Evolutionary conservation across 2,113 vertebrate genomes (phyloP).

Genomic region (Lycaon pictus): DNA sequence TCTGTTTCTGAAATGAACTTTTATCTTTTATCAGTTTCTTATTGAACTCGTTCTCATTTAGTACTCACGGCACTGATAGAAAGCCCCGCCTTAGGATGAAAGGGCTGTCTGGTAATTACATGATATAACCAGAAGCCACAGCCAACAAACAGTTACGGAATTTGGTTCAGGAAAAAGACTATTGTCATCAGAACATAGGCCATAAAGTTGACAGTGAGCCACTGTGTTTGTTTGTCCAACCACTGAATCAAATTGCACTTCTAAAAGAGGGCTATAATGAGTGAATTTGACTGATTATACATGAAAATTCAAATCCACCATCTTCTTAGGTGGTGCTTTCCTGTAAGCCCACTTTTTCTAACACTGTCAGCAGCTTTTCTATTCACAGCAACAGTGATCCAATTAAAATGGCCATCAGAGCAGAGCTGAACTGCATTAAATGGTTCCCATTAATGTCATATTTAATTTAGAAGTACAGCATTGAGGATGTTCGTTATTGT

Average conservation of each 20-base stretch:
- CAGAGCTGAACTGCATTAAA: conserved; percentile 80
- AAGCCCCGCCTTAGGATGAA: background rate
- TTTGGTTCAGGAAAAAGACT: conserved; percentile 31
- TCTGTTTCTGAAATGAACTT: conserved; percentile 19
- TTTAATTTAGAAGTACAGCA: conserved; percentile 81
- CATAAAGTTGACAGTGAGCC: conserved; percentile 36
- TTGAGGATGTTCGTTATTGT: conserved; percentile 81
- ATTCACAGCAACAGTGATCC: conserved; percentile 74
- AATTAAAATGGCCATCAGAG: conserved; percentile 87
- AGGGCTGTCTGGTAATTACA: background rate
- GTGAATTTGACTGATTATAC: conserved; percentile 60
- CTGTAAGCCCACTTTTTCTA: conserved; percentile 71
- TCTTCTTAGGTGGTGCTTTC: conserved; percentile 55
- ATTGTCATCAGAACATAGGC: conserved; percentile 1
- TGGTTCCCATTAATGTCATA: conserved; percentile 84
- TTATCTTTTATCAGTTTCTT: conserved; percentile 31
- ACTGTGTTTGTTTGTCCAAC: conserved; percentile 40
- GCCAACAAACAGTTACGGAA: background rate
- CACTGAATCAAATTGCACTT: conserved; percentile 57
- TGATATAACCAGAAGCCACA: background rate
- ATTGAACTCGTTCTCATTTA: conserved; percentile 41
- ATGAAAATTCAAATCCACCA: conserved; percentile 73
- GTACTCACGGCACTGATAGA: background rate
- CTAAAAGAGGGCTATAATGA: conserved; percentile 30
- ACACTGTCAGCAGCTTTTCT: conserved; percentile 81